Evolutionary conservation across 2,888 invertebrate genomes (phyloP).

Genomic region (Drosophila macrospina): DNA sequence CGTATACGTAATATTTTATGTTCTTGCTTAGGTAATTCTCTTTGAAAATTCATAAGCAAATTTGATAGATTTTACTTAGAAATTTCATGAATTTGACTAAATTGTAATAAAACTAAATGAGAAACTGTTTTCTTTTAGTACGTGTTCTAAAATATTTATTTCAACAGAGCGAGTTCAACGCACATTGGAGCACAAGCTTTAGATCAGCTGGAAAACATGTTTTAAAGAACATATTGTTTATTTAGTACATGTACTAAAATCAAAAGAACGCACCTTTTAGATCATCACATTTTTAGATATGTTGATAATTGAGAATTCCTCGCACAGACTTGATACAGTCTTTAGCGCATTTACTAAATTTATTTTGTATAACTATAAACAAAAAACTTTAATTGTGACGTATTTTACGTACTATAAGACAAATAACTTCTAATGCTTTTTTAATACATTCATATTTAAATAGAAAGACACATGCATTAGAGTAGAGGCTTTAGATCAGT

Average conservation of each 20-base stretch:
- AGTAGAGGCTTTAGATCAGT: neutral
- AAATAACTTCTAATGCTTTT: too few species aligned
- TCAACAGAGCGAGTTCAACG: neutral
- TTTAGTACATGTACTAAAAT: constrained; percentile 13
- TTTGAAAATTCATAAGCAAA: constrained; percentile 16
- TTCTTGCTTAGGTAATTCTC: constrained; percentile 66
- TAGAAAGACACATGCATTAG: too few species aligned
- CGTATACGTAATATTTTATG: constrained; percentile 39
- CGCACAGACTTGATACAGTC: too few species aligned
- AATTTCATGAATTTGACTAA: neutral
- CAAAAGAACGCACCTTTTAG: neutral
- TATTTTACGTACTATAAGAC: too few species aligned
- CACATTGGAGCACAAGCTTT: neutral
- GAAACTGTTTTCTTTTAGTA: neutral
- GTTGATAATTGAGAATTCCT: too few species aligned
- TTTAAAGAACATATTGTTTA: neutral
- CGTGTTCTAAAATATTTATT: constrained; percentile 11
- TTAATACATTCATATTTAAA: too few species aligned
- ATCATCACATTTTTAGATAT: too few species aligned
- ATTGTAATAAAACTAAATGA: too few species aligned
- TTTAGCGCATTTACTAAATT: too few species aligned
- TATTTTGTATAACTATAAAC: too few species aligned
- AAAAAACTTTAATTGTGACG: too few species aligned
- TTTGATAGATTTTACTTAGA: neutral
- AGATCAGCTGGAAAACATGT: neutral